Percentiles rank a stretch among this genome's conserved stretches.
Conservation (phyloP, 2,888 invertebrate species). For the Ichneumoninae sp. region DNA sequence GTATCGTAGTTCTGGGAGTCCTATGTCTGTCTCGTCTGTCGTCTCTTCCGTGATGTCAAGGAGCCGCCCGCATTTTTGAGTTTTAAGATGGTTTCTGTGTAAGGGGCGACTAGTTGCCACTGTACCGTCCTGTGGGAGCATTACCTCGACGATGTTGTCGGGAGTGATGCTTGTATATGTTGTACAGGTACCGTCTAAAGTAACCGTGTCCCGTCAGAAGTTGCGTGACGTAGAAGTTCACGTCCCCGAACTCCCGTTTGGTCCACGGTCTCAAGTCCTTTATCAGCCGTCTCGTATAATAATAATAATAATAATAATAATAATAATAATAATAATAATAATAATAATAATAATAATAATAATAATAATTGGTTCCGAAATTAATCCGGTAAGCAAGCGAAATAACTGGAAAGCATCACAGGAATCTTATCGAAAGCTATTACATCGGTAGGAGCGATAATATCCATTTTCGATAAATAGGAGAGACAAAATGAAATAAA, state of each 20-base stretch:
- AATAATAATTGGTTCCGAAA: background rate
- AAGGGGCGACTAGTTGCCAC: slow-evolving; percentile 39
- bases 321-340: too few species aligned
- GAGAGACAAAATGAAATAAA: background rate
- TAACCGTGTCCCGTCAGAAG: too few species aligned
- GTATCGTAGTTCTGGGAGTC: too few species aligned
- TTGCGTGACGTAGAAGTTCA: background rate
- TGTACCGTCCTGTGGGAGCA: slow-evolving; percentile 31
- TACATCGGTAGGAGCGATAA: background rate
- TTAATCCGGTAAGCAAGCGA: background rate
- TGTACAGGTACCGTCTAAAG: slow-evolving; percentile 50
- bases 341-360: too few species aligned
- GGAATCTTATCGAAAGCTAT: slow-evolving; percentile 9
- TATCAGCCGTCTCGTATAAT: slow-evolving; percentile 53
- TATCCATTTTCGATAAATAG: background rate
- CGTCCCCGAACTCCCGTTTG: slow-evolving; percentile 60
- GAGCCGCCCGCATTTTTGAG: too few species aligned
- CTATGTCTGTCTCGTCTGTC: too few species aligned
- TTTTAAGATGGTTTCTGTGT: slow-evolving; percentile 20
- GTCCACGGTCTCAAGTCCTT: slow-evolving; percentile 56
- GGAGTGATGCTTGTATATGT: slow-evolving; percentile 41
- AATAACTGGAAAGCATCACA: background rate
- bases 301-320: background rate
- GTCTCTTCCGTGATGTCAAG: too few species aligned
- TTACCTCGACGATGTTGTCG: slow-evolving; percentile 51